Evolutionary conservation across 1,140 invertebrate species (phyloP).

Genomic region (Oscheius sp.): DNA sequence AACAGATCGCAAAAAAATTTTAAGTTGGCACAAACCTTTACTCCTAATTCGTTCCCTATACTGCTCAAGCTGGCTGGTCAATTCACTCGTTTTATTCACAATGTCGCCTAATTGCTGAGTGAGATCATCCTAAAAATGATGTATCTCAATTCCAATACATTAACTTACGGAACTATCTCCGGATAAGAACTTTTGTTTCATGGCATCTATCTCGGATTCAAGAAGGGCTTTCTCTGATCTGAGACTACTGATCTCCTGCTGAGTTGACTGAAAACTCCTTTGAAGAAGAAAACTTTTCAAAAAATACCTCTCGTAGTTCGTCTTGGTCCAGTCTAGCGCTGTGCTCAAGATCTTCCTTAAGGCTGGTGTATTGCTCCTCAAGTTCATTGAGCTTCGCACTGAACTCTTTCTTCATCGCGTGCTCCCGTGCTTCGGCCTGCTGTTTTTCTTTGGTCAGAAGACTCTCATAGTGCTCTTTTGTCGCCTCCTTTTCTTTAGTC

Average conservation of each 20-base stretch:
- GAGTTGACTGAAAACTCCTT: slow-evolving; percentile 44
- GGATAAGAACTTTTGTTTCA: slow-evolving; percentile 27
- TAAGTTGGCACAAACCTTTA: neutral
- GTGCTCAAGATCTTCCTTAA: slow-evolving; percentile 52
- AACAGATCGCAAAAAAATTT: too few relatives aligned
- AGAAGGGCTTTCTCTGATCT: slow-evolving; percentile 43
- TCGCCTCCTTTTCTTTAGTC: slow-evolving; percentile 56
- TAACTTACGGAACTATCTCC: slow-evolving; percentile 15
- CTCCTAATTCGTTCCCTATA: slow-evolving; percentile 22
- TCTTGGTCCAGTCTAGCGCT: slow-evolving; percentile 45
- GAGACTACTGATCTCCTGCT: slow-evolving; percentile 49
- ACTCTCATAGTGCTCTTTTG: slow-evolving; percentile 52
- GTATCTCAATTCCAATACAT: neutral
- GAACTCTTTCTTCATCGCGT: slow-evolving; percentile 53
- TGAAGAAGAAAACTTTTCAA: neutral
- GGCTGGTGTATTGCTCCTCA: slow-evolving; percentile 57
- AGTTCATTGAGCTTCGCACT: slow-evolving; percentile 57
- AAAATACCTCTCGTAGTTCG: slow-evolving; percentile 48
- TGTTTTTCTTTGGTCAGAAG: slow-evolving; percentile 47
- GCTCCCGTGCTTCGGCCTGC: slow-evolving; percentile 52
- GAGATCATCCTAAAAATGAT: slow-evolving; percentile 26
- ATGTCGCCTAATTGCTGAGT: slow-evolving; percentile 27
- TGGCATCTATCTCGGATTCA: slow-evolving; percentile 44
- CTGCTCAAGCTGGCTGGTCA: slow-evolving; percentile 27
- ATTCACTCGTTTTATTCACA: slow-evolving; percentile 28